Base-by-base conservation (phyloP, 2,113 vertebrate species). In the Urocynchramus pylzowi region DNA sequence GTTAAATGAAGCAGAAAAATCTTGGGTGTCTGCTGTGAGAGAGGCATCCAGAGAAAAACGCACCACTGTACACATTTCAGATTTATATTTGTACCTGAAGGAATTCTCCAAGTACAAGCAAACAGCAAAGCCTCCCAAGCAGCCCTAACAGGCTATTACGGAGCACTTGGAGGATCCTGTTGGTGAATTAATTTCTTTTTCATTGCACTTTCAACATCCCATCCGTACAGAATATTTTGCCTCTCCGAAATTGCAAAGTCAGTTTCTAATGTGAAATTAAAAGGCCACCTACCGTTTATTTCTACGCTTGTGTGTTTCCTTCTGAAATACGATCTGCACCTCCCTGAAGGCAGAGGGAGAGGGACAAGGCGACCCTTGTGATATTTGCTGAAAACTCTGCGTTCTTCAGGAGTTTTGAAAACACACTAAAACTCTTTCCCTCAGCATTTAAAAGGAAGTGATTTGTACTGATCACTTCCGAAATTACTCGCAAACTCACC, bases 171-270 rank as follows among this genome's bases (percentile, higher is more conserved):
- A 61, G 31, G 16, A 93, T 77, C 9, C 23, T 53, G 13, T 4
- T n/a, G n/a, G 22, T 33, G 56, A 53, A 79, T 23, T 30, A 22
- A 42, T 16, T 11, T 3, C 12, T 31, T 75, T 35, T 65, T 13
- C 47, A 42, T 6, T 71, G 37, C 17, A 28, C 3, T 42, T 21
- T 37, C 17, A 71, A 61, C 47, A 39, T 3, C 10, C 26, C 42
- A 60, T 20, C 33, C 13, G 0, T 12, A 16, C 9, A 30, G 31
- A 3, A 0, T 11, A 9, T 63, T 81, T 60, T 54, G 26, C 30
- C 16, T 50, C 56, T 84, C 3, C 13, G 27, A 37, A 90, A 60
- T 12, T 18, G 41, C 42, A 2, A 49, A 61, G 42, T 24, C 44
- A 20, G 14, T 69, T 86, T 69, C 65, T 64, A 16, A 20, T 1